Evolutionary conservation across 2,888 invertebrate genomes (phyloP).

Genomic region (Eueremaeus valkanovi): DNA sequence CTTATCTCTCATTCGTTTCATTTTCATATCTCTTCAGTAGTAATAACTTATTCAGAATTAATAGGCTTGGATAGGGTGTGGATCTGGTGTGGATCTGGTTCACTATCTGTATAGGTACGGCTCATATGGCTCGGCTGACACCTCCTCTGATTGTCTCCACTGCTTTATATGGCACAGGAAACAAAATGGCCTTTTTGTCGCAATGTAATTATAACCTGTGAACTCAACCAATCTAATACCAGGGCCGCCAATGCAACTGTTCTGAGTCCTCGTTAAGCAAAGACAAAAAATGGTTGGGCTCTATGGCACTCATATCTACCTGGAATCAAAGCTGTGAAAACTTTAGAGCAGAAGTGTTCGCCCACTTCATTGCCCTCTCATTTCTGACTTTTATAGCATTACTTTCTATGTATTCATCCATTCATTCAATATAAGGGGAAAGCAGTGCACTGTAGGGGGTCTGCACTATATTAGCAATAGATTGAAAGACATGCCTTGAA

Average conservation of each 20-base stretch:
- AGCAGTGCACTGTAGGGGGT: background rate
- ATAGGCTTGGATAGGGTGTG: conserved; percentile 25
- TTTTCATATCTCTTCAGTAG: background rate
- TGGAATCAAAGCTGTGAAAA: background rate
- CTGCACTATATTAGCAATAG: background rate
- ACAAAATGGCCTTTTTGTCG: conserved; percentile 35
- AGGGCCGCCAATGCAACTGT: background rate
- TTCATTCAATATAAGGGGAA: background rate
- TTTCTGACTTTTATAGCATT: background rate
- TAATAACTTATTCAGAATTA: conserved; percentile 26
- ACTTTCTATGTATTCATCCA: conserved; percentile 10
- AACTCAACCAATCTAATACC: background rate
- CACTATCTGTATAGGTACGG: background rate
- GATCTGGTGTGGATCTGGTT: background rate
- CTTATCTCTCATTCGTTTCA: background rate
- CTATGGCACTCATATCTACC: background rate
- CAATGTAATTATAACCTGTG: conserved; percentile 29
- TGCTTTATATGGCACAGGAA: conserved; percentile 5
- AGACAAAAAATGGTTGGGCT: background rate
- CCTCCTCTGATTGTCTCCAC: conserved; percentile 26
- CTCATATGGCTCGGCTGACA: background rate
- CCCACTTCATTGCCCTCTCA: background rate
- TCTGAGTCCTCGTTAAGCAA: background rate
- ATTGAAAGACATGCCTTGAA: background rate
- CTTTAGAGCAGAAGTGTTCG: background rate